phyloP scores from a whole-genome alignment of 2,797 vertebrate species.

The Sarcophilus harrisii region DNA sequence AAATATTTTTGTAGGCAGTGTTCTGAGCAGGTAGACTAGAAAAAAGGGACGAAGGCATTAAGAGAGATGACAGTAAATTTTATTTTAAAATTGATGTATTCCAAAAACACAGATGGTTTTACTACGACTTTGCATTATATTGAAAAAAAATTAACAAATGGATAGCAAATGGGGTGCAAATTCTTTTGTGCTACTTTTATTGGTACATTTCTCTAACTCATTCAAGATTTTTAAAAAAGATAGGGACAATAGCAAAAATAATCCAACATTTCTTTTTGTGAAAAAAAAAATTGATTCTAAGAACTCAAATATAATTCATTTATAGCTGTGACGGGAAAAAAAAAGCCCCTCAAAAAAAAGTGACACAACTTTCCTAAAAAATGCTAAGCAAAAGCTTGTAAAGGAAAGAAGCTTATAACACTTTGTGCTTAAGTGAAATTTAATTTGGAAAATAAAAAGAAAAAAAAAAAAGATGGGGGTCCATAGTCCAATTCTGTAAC shows the following conservation, averaged over 20 bases:
- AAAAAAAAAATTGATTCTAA: neutral
- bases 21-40: slow-evolving; percentile 94
- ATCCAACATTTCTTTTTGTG: neutral
- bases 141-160: slow-evolving; percentile 13
- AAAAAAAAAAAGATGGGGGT: neutral
- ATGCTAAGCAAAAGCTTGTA: slow-evolving; percentile 33
- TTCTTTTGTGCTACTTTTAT: neutral
- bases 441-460: neutral
- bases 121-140: slow-evolving; percentile 25
- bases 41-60: slow-evolving; percentile 57
- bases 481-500: neutral
- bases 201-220: neutral
- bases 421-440: slow-evolving; percentile 20
- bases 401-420: slow-evolving; percentile 15
- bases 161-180: slow-evolving; percentile 10
- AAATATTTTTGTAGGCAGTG: slow-evolving; percentile 98
- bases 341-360: neutral
- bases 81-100: slow-evolving; percentile 48
- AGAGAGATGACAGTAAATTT: slow-evolving; percentile 59
- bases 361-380: neutral
- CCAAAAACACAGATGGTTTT: slow-evolving; percentile 35
- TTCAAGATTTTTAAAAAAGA: neutral
- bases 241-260: neutral
- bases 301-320: neutral
- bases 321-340: neutral